phyloP scores from a whole-genome alignment of 2,113 vertebrate genomes.

The Chauna torquata region DNA sequence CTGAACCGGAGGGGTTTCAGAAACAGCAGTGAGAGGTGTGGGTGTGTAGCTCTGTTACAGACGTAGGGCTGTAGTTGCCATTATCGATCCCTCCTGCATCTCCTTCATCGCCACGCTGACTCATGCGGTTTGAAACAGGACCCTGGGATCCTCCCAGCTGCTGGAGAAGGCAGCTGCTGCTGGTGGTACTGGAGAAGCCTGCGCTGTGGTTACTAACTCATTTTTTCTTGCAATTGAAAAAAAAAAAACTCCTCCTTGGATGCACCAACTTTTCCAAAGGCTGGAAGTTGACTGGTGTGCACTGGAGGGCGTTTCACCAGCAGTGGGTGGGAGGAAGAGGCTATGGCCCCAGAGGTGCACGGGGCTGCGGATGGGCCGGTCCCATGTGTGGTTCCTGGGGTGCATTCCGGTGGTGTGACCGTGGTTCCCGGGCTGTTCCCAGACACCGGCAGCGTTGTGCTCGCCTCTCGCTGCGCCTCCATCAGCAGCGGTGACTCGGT shows the following conservation, averaged over 20 bases:
- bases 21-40: background rate
- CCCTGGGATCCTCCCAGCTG: background rate
- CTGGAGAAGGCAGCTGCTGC: background rate
- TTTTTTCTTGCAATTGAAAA: background rate
- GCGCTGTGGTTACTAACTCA: background rate
- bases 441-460: background rate
- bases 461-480: background rate
- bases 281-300: background rate
- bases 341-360: too few species aligned
- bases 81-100: background rate
- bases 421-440: background rate
- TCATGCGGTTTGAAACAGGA: background rate
- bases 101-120: accelerated
- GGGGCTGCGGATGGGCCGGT: background rate
- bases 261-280: background rate
- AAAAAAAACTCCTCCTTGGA: background rate
- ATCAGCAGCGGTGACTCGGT: background rate
- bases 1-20: background rate
- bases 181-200: background rate
- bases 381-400: too few species aligned
- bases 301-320: background rate
- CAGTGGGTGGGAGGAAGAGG: background rate
- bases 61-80: background rate
- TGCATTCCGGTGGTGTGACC: too few species aligned
- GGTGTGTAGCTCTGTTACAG: background rate